These are phyloP conservation scores for Branchipolynoe longqiensis DNA, from an alignment of 2,888 invertebrate species.

Conservation along the genomic window DNA sequence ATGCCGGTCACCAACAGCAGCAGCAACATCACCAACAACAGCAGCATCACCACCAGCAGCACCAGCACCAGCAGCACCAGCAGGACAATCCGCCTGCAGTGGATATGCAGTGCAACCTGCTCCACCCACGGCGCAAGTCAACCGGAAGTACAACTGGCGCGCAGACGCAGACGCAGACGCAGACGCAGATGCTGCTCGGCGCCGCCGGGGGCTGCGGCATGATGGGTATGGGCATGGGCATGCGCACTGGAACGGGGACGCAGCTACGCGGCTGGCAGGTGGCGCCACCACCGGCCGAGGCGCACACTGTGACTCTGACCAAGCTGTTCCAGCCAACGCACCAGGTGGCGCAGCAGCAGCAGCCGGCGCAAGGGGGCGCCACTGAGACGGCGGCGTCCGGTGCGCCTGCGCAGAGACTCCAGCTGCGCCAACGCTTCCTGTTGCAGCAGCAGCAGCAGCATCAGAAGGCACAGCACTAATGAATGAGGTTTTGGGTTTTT, in stretches of 20 bases:
- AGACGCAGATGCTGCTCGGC: background rate
- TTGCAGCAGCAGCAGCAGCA: constrained; percentile 52
- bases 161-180: background rate
- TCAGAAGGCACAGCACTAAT: constrained; percentile 8
- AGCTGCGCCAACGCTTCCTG: constrained; percentile 37
- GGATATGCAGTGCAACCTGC: constrained; percentile 38
- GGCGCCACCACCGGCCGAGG: background rate
- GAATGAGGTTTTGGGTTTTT: no score
- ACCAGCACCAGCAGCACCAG: background rate
- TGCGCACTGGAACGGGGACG: no score
- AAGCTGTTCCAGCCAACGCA: constrained; percentile 51
- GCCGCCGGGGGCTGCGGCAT: no score
- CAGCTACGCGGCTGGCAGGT: no score
- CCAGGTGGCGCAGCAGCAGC: background rate
- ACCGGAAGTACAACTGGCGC: background rate
- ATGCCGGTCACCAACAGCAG: no score
- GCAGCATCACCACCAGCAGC: no score
- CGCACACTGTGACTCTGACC: constrained; percentile 31
- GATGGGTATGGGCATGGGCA: no score
- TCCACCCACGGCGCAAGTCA: constrained; percentile 9
- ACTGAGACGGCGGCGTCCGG: background rate
- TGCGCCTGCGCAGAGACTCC: constrained; percentile 10
- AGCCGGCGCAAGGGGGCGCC: no score
- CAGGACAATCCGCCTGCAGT: constrained; percentile 5
- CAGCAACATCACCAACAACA: no score